Evolutionary conservation across 2,113 vertebrate genomes (phyloP).

Genomic region (Tricholaema leucomelas): DNA sequence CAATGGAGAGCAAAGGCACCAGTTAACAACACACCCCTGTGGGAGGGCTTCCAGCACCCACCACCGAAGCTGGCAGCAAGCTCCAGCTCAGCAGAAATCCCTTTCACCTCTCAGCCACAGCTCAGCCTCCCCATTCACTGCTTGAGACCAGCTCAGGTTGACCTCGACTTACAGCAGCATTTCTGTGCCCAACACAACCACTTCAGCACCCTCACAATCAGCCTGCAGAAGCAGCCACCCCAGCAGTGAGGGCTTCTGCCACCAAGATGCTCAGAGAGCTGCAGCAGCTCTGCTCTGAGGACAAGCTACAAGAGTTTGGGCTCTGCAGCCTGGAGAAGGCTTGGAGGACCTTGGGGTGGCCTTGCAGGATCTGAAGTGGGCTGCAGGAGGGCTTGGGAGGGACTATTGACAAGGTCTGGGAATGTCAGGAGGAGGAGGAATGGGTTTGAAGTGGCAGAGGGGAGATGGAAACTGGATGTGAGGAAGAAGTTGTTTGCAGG

Average conservation of each 20-base stretch:
- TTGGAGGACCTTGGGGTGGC: no score
- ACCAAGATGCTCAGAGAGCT: no score
- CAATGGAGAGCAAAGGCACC: slow-evolving; percentile 36
- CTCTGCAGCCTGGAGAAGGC: no score
- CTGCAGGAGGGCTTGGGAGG: no score
- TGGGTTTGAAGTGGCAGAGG: no score
- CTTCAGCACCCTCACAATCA: neutral
- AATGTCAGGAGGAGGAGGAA: no score
- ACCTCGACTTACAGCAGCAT: neutral
- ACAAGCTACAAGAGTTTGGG: no score
- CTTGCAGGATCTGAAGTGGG: no score
- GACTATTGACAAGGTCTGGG: no score
- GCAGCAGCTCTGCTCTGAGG: no score
- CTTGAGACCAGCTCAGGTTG: neutral
- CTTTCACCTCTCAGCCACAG: neutral
- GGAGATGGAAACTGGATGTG: no score
- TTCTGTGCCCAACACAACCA: fast-evolving
- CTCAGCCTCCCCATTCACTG: neutral
- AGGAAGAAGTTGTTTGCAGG: no score
- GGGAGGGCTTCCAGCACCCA: neutral
- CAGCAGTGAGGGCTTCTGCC: fast-evolving
- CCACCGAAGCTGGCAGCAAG: neutral
- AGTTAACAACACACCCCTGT: neutral
- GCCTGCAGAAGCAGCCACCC: neutral
- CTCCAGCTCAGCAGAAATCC: neutral